Percentiles rank a stretch among this genome's conserved stretches.
Evolutionary conservation across 2,888 invertebrate species (phyloP).

Genomic region (Pycnomerus fuliginosus): DNA sequence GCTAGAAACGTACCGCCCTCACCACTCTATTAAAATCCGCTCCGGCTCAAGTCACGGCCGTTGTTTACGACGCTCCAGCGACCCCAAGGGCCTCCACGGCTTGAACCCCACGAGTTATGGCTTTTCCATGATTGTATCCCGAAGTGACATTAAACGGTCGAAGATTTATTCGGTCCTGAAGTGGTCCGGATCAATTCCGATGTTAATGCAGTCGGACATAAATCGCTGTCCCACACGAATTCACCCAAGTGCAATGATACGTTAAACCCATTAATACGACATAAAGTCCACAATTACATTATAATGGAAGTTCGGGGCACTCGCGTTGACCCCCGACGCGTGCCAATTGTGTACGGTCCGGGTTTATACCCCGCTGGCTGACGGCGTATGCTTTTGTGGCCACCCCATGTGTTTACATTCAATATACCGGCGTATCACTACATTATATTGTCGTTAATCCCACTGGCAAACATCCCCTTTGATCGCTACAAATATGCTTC

Average conservation of each 20-base stretch:
- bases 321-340: conserved; percentile 41
- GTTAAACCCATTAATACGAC: conserved; percentile 44
- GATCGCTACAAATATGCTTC: too few species aligned
- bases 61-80: too few species aligned
- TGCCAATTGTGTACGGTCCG: conserved; percentile 36
- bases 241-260: conserved; percentile 39
- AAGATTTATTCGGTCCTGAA: too few species aligned
- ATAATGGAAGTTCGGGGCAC: conserved; percentile 42
- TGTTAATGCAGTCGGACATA: neutral
- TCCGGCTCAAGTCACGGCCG: too few species aligned
- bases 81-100: too few species aligned
- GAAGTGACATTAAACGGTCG: too few species aligned
- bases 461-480: conserved; percentile 33
- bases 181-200: too few species aligned
- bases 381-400: conserved; percentile 35
- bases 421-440: conserved; percentile 41
- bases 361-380: conserved; percentile 24
- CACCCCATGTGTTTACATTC: conserved; percentile 47
- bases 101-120: too few species aligned
- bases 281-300: conserved; percentile 44
- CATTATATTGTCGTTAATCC: conserved; percentile 48
- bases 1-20: too few species aligned
- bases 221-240: conserved; percentile 1
- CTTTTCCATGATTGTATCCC: too few species aligned
- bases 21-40: too few species aligned